These are phyloP conservation scores for Synaphobranchus kaupii DNA, from an alignment of 2,797 vertebrate species.

Conservation along the genomic window DNA sequence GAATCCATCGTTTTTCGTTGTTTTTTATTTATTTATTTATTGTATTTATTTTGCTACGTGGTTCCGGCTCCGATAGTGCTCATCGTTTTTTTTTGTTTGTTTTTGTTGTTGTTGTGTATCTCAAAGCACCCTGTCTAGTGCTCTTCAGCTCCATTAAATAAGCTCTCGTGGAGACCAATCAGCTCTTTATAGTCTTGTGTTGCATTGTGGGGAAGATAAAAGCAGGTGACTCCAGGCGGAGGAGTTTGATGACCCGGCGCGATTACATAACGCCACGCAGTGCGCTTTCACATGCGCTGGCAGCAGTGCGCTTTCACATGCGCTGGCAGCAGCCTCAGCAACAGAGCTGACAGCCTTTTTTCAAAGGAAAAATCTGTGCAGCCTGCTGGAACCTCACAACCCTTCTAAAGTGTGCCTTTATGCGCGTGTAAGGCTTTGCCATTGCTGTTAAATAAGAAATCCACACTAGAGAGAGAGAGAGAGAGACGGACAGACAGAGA, in stretches of 20 bases:
- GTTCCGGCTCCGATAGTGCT: not conserved
- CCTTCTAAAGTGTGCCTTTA: constrained; percentile 13
- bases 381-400: not conserved
- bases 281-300: constrained; percentile 19
- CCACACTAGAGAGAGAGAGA: too few species aligned
- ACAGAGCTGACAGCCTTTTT: not conserved
- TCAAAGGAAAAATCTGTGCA: not conserved
- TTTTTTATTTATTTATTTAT: not conserved
- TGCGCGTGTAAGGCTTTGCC: not conserved
- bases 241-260: constrained; percentile 29
- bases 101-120: constrained; percentile 2
- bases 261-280: constrained; percentile 24
- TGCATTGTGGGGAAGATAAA: constrained; percentile 35
- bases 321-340: constrained; percentile 30
- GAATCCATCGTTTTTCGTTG: constrained; percentile 10
- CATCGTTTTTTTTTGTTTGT: not conserved
- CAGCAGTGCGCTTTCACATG: constrained; percentile 25
- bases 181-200: constrained; percentile 28
- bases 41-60: not conserved
- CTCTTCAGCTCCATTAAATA: constrained; percentile 40
- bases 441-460: not conserved
- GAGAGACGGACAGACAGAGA: not conserved
- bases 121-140: constrained; percentile 14
- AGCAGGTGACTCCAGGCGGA: constrained; percentile 27
- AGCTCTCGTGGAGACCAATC: constrained; percentile 31